phyloP scores from a whole-genome alignment of 2,888 invertebrate species.

The Tinea pellionella region DNA sequence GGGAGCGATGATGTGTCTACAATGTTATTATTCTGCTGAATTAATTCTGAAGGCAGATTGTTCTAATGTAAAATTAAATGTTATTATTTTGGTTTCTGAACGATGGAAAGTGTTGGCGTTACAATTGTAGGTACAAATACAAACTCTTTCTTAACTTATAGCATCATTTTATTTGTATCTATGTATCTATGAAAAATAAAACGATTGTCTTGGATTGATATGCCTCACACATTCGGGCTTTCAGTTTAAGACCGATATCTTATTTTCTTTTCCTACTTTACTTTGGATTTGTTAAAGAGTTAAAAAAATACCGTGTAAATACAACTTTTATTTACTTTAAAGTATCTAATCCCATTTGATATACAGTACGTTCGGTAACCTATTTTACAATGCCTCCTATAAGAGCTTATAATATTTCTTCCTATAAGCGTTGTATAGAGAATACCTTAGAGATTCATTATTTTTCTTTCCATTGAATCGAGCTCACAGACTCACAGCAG shows the following conservation, averaged over 20 bases:
- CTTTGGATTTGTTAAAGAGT: too few species aligned
- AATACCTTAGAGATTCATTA: slow-evolving; percentile 1
- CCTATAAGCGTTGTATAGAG: background rate
- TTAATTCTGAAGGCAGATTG: slow-evolving; percentile 43
- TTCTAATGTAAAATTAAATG: slow-evolving; percentile 54
- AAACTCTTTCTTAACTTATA: too few species aligned
- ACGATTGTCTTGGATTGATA: too few species aligned
- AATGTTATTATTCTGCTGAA: slow-evolving; percentile 57
- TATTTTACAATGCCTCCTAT: slow-evolving; percentile 3
- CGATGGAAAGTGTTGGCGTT: too few species aligned
- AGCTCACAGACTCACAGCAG: background rate
- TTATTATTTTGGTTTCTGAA: slow-evolving; percentile 20
- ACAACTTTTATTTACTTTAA: background rate
- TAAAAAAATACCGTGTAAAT: background rate
- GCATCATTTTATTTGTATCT: too few species aligned
- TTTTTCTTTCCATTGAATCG: background rate
- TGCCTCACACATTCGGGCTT: too few species aligned
- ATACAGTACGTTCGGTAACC: background rate
- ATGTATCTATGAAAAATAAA: too few species aligned
- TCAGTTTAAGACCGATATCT: too few species aligned
- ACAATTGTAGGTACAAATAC: too few species aligned
- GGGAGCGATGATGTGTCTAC: slow-evolving; percentile 56
- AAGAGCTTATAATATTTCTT: background rate
- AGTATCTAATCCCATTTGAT: background rate
- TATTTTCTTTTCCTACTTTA: too few species aligned